Percentiles rank a stretch among this genome's conserved stretches.
Conservation (phyloP, 2,113 vertebrate species). For the Cebidichthys violaceus region DNA sequence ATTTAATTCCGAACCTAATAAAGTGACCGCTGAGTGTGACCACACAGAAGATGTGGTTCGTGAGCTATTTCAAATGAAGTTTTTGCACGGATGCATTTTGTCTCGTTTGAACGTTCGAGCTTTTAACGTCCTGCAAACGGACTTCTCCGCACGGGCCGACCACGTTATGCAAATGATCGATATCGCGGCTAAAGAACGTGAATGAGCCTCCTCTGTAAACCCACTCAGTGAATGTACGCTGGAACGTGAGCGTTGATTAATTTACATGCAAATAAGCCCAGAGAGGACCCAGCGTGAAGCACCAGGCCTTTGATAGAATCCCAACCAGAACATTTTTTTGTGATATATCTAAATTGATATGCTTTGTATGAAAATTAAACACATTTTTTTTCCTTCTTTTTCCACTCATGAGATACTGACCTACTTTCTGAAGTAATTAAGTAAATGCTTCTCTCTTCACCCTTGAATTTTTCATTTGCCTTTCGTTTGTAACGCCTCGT, state of each 20-base stretch:
- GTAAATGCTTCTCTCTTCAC: constrained; percentile 32
- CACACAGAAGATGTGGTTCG: too few species aligned
- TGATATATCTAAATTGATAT: constrained; percentile 58
- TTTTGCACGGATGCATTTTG: too few species aligned
- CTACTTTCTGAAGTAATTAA: constrained; percentile 62
- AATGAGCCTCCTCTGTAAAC: constrained; percentile 10
- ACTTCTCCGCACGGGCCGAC: not conserved
- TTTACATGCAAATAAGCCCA: constrained; percentile 66
- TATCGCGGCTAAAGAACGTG: constrained; percentile 8
- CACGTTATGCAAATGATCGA: not conserved
- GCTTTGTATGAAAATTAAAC: constrained; percentile 56
- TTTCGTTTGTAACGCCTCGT: constrained; percentile 56
- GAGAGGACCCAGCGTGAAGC: constrained; percentile 12
- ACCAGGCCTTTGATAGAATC: constrained; percentile 49
- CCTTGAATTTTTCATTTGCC: constrained; percentile 13
- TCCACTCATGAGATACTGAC: constrained; percentile 54
- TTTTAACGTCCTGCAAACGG: not conserved
- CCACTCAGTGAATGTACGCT: constrained; percentile 37
- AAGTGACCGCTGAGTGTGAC: not conserved
- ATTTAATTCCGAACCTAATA: not conserved
- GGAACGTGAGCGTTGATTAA: constrained; percentile 53
- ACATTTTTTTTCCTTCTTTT: constrained; percentile 54
- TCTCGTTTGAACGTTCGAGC: too few species aligned
- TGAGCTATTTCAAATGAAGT: not conserved
- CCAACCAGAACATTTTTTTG: constrained; percentile 48